A percentile compares a stretch with the other conserved stretches of the same genome.
Evolutionary conservation across 2,888 invertebrate species (phyloP).

Genomic region (Tortricodes alternella): DNA sequence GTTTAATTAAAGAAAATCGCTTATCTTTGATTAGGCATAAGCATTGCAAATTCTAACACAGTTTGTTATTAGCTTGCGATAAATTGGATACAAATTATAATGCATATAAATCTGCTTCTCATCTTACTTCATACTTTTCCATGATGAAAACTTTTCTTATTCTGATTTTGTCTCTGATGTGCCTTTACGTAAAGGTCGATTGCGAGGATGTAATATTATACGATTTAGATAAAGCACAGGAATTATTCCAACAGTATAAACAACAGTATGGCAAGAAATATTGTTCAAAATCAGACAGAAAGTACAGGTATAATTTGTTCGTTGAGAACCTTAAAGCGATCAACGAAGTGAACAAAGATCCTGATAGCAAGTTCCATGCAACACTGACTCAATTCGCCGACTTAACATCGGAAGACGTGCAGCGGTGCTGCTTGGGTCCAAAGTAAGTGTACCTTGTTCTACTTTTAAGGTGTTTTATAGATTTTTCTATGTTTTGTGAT

Average conservation of each 20-base stretch:
- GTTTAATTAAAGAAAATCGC: neutral
- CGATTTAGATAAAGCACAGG: neutral
- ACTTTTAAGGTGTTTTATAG: too few species aligned
- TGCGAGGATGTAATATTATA: neutral
- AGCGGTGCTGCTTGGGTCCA: neutral
- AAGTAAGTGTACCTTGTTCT: neutral
- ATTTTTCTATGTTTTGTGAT: too few species aligned
- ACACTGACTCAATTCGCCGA: constrained; percentile 1
- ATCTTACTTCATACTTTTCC: neutral
- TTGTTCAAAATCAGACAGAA: neutral
- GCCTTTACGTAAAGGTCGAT: neutral
- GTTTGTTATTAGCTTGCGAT: neutral
- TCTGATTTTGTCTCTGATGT: neutral
- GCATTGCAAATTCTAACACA: neutral
- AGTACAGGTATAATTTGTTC: neutral
- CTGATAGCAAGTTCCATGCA: neutral
- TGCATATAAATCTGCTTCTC: too few species aligned
- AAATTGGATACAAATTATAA: too few species aligned
- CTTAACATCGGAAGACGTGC: neutral
- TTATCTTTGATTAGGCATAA: neutral
- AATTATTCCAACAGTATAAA: neutral
- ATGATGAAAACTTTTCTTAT: neutral
- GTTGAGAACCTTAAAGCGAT: neutral
- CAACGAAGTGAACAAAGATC: neutral
- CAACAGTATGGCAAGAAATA: neutral